phyloP scores from a whole-genome alignment of 2,797 vertebrate species.

The Xenopus petersii region DNA sequence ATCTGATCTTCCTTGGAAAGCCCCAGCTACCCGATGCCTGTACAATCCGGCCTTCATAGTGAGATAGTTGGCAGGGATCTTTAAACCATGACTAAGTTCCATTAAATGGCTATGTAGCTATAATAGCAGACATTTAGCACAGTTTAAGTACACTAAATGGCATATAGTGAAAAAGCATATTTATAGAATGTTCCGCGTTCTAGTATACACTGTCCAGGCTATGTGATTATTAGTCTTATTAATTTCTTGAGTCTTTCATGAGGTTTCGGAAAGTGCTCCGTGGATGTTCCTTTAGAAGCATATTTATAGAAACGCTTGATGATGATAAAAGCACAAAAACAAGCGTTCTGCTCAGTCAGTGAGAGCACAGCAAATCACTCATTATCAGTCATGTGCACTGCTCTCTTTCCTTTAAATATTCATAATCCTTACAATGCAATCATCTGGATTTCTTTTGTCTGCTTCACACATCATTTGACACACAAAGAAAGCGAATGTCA shows the following conservation, averaged over 20 bases:
- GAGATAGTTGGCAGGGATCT: constrained; percentile 13
- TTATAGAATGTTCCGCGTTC: constrained; percentile 8
- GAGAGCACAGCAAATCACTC: constrained; percentile 49
- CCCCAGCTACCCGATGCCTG: not conserved
- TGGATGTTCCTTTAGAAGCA: not conserved
- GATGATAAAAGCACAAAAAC: constrained; percentile 33
- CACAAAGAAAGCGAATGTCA: constrained; percentile 60
- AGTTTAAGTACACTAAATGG: constrained; percentile 16
- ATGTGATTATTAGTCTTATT: not conserved
- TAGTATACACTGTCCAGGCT: not conserved
- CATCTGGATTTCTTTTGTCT: constrained; percentile 53
- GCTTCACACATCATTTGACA: constrained; percentile 63
- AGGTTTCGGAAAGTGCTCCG: not conserved
- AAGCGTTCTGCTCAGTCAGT: constrained; percentile 38
- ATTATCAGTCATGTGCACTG: constrained; percentile 49
- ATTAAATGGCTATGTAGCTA: constrained; percentile 25
- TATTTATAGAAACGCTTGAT: constrained; percentile 8
- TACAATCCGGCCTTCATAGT: constrained; percentile 20
- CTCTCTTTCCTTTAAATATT: constrained; percentile 57
- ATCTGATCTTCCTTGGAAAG: constrained; percentile 39
- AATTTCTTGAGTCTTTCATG: not conserved
- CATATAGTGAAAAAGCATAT: constrained; percentile 11
- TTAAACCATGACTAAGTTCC: constrained; percentile 16
- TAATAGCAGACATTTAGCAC: constrained; percentile 9
- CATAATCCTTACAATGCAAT: constrained; percentile 48